Percentiles rank a stretch among this genome's conserved stretches.
phyloP scores from a whole-genome alignment of 1,140 invertebrate genomes.

The Euglossa dilemma region DNA sequence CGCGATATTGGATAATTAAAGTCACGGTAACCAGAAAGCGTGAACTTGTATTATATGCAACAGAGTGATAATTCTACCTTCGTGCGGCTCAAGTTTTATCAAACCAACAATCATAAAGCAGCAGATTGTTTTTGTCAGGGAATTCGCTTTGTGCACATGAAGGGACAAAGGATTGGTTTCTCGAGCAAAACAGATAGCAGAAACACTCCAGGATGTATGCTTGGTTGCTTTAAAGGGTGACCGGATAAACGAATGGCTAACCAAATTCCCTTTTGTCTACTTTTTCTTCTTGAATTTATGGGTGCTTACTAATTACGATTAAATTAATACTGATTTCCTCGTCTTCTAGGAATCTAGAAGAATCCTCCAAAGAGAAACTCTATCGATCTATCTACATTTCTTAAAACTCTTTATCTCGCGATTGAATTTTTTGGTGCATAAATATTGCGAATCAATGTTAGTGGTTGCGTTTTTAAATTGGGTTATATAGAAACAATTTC shows the following conservation, averaged over 20 bases:
- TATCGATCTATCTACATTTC: no score
- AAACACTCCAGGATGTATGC: background rate
- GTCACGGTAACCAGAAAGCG: background rate
- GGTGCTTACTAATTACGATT: no score
- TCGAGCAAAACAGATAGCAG: background rate
- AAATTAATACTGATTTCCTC: no score
- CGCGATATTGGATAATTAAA: background rate
- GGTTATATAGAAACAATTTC: no score
- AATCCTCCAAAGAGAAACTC: no score
- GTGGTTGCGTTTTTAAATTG: no score
- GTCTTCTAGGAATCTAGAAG: no score
- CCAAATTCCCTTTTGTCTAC: background rate
- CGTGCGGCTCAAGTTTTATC: background rate
- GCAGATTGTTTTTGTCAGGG: background rate
- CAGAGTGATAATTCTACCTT: background rate
- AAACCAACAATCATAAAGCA: background rate
- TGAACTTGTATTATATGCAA: background rate
- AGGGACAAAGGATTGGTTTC: background rate
- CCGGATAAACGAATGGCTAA: background rate
- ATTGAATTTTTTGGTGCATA: no score
- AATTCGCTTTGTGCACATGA: background rate
- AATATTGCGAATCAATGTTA: no score
- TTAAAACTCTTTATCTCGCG: no score
- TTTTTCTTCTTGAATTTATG: background rate
- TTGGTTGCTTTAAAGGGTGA: conserved; percentile 9